Base-by-base conservation (phyloP, 2,113 vertebrate species). In the Elanus axillaris region DNA sequence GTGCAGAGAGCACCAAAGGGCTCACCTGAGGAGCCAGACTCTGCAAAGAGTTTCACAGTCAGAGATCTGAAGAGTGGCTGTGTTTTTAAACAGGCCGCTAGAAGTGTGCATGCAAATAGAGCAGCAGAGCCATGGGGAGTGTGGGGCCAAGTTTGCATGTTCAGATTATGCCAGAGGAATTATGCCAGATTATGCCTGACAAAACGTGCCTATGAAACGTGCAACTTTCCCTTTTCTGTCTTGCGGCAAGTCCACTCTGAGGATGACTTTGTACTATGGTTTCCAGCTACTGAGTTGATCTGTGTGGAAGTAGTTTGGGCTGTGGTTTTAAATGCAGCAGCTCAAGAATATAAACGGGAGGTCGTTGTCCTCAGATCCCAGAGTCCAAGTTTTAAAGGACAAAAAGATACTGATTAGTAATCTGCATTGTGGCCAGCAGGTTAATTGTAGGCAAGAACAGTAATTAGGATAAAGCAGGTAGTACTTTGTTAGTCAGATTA, bases 71-170 rank as follows among this genome's bases (percentile, higher is more conserved):
- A 11, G 2, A 11, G 50, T 5, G 34, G 23, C 82, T 79, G 78
- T 1, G 0, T 31, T 69, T 79, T n/a, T 7, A 38, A 71, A 26
- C 32, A 6, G 10, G 22, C 22, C 40, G 34, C 45, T 31, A 6
- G 74, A 75, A 71, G 21, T 0, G 13, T 16, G 27, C 20, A 1
- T 60, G 73, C 52, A 42, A 45, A 26, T 4, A 34, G 29, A 75
- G 53, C 52, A n/a, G 85, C 56, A 3, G 13, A 6, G 38, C 50
- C 21, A 0, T 6, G 31, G 60, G 82, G 48, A 38, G 4, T 0
- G 16, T 4, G 55, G 10, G 67, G 47, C 58, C 29, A 17, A 34
- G 34, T 64, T 53, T 43, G n/a, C 34, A 5, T 4, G 15, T 32
- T 26, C 36, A 22, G 60, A 8, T 42, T 9, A 11, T 21, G 42